A percentile compares a stretch with the other conserved stretches of the same genome.
phyloP scores from a whole-genome alignment of 2,797 vertebrate genomes.

The Schizopygopsis pylzovi region DNA sequence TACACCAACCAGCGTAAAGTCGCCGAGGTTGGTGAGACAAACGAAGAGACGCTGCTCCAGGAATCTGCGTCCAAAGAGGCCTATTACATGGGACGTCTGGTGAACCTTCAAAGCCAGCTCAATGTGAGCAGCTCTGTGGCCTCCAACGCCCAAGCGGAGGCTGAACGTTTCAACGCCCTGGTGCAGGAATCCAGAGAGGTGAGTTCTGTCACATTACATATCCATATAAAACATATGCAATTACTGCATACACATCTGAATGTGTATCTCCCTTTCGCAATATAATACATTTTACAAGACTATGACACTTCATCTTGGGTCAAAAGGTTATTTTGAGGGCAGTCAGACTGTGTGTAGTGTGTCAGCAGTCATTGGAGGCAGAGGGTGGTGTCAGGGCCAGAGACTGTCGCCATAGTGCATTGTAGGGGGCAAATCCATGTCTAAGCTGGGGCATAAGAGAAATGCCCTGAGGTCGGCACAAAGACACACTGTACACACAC shows the following conservation, averaged over 20 bases:
- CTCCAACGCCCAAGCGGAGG: constrained; percentile 89
- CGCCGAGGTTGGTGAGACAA: constrained; percentile 94
- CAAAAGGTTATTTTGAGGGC: constrained; percentile 19
- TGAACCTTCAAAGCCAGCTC: constrained; percentile 92
- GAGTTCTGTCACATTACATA: constrained; percentile 53
- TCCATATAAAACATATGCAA: neutral
- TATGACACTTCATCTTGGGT: constrained; percentile 8
- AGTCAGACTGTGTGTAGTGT: constrained; percentile 36
- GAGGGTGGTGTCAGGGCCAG: constrained; percentile 79
- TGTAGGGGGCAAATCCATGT: constrained; percentile 88
- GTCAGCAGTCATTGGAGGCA: constrained; percentile 77
- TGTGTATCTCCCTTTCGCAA: neutral
- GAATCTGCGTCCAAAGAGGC: constrained; percentile 96
- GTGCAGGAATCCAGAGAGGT: constrained; percentile 93
- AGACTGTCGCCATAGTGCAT: constrained; percentile 82
- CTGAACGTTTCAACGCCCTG: constrained; percentile 84
- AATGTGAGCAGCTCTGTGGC: constrained; percentile 85
- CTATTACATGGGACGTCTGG: constrained; percentile 88
- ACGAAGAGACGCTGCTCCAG: constrained; percentile 93
- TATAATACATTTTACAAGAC: neutral
- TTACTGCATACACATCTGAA: neutral
- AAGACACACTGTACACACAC: constrained; percentile 64
- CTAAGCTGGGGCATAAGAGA: constrained; percentile 88
- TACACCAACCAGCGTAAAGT: constrained; percentile 96
- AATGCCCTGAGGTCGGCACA: constrained; percentile 88